Conservation (phyloP, 2,113 vertebrate genomes). For the Campylorhamphus procurvoides region DNA sequence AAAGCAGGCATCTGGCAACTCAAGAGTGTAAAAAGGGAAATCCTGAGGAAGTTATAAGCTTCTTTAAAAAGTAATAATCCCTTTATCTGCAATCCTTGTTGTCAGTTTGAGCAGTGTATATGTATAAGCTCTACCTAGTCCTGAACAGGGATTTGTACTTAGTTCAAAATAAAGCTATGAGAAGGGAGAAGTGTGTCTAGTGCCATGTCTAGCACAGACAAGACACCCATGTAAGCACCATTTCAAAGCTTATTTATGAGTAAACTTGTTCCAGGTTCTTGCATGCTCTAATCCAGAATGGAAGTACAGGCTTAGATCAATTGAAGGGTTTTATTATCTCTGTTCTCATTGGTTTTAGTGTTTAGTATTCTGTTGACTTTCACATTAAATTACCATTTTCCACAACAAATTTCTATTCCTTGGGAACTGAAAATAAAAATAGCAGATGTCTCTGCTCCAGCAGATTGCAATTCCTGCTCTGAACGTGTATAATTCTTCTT, state of each 20-base stretch:
- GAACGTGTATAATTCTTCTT: conserved; percentile 24
- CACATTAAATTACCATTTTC: background rate
- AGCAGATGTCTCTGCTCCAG: conserved; percentile 52
- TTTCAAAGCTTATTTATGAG: background rate
- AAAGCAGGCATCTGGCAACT: background rate
- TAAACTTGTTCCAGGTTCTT: background rate
- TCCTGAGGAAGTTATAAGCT: background rate
- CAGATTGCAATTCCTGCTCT: conserved; percentile 43
- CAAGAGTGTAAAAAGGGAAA: background rate
- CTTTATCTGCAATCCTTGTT: background rate
- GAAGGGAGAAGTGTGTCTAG: background rate
- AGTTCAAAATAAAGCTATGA: background rate
- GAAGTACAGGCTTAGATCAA: background rate
- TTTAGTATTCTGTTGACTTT: background rate
- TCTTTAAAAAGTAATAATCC: background rate
- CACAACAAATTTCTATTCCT: background rate
- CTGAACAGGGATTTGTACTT: background rate
- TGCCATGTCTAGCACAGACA: background rate
- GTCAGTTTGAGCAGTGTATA: background rate
- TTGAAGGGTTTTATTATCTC: background rate
- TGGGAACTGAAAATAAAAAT: conserved; percentile 16
- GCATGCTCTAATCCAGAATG: background rate
- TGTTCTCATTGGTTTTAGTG: background rate
- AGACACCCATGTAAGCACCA: background rate
- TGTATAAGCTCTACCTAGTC: background rate